Conservation (phyloP, 2,888 invertebrate species). For the Petrolisthes cinctipes region DNA sequence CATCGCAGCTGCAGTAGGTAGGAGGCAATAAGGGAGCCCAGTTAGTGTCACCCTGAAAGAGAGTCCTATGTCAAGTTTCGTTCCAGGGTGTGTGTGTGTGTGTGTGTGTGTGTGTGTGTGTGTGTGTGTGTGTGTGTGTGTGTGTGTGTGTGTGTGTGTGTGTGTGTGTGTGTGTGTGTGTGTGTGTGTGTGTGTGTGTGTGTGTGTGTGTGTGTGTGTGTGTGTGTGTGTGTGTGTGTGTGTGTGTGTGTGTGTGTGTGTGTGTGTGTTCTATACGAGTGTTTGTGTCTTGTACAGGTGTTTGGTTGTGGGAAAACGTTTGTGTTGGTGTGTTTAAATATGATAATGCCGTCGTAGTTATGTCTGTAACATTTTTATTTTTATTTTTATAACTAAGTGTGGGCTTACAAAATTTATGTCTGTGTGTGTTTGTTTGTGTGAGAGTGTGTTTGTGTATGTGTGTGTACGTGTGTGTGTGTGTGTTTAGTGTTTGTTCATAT, state of each 20-base stretch:
- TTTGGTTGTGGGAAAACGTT: not conserved
- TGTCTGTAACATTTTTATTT: too few species aligned
- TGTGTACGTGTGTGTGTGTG: not conserved
- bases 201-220: not conserved
- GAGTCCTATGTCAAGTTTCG: slow-evolving; percentile 22
- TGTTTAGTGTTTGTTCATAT: not conserved
- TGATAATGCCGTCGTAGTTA: not conserved
- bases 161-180: slow-evolving; percentile 14
- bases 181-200: not conserved
- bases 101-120: not conserved
- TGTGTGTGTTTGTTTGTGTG: not conserved
- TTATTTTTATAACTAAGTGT: too few species aligned
- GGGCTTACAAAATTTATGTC: too few species aligned
- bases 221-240: not conserved
- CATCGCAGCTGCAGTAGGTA: slow-evolving; percentile 28
- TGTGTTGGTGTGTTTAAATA: slow-evolving; percentile 1
- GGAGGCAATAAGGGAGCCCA: slow-evolving; percentile 20
- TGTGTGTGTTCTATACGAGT: not conserved
- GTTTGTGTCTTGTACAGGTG: not conserved
- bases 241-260: not conserved
- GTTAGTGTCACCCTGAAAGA: slow-evolving; percentile 27
- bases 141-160: slow-evolving; percentile 12
- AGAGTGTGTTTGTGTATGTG: not conserved
- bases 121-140: not conserved
- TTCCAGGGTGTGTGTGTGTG: not conserved